A percentile compares a stretch with the other conserved stretches of the same genome.
These are phyloP conservation scores for Origma solitaria DNA, from an alignment of 2,113 vertebrate species.

Conservation along the genomic window DNA sequence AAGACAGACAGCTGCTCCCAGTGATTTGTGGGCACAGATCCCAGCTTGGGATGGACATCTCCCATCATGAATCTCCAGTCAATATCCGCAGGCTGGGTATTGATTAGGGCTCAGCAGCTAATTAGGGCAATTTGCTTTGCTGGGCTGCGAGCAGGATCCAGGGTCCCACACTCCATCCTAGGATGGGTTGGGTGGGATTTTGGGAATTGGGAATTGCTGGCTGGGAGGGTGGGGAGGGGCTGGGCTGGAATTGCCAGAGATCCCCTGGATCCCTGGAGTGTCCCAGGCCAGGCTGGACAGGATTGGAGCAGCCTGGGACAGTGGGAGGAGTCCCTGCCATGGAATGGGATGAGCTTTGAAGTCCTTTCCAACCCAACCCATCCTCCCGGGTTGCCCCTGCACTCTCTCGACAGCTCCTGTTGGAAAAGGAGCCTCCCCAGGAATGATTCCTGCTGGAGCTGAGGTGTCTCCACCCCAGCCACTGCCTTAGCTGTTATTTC, in stretches of 20 bases:
- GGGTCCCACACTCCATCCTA: neutral
- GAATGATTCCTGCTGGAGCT: neutral
- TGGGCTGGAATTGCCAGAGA: neutral
- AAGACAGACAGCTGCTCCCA: neutral
- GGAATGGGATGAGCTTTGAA: accelerated
- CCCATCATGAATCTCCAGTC: neutral
- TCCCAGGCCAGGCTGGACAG: neutral
- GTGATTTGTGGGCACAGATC: neutral
- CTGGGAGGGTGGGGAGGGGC: neutral
- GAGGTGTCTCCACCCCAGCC: neutral
- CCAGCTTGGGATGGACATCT: neutral
- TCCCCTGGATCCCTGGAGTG: neutral
- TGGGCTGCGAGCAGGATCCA: neutral
- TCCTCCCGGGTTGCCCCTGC: too few species aligned
- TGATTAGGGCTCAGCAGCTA: neutral
- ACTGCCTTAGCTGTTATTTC: neutral
- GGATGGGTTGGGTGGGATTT: neutral
- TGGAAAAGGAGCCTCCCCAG: neutral
- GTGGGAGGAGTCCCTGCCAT: neutral
- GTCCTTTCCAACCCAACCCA: neutral
- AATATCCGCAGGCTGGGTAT: neutral
- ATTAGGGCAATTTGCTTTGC: neutral
- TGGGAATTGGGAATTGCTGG: neutral
- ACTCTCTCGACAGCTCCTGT: too few species aligned
- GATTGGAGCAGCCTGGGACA: too few species aligned